phyloP scores from a whole-genome alignment of 2,113 vertebrate genomes.

The Cyprinodon brontotheroides region DNA sequence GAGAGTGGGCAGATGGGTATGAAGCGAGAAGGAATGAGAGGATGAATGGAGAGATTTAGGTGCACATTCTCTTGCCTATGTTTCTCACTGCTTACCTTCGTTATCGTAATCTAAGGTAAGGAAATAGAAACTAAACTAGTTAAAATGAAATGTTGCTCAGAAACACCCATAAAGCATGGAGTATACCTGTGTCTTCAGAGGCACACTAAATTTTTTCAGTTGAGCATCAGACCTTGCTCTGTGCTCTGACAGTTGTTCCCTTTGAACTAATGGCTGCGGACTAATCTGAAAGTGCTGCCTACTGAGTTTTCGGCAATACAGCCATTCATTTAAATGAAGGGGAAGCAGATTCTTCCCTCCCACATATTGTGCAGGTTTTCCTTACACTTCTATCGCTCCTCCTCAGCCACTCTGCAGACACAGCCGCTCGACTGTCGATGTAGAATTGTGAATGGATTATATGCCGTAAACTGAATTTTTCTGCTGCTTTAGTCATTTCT shows the following conservation, averaged over 20 bases:
- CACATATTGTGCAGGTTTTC: constrained; percentile 31
- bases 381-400: constrained; percentile 17
- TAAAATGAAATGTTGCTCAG: constrained; percentile 5
- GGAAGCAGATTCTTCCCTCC: constrained; percentile 8
- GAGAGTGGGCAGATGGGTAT: constrained; percentile 29
- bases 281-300: constrained; percentile 32
- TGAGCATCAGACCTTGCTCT: constrained; percentile 33
- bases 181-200: constrained; percentile 7
- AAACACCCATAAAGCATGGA: constrained; percentile 21
- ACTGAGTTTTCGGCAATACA: constrained; percentile 45
- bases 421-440: constrained; percentile 13
- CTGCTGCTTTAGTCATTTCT: constrained; percentile 16
- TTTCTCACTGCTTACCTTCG: constrained; percentile 34
- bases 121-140: constrained; percentile 28
- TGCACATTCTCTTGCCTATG: constrained; percentile 9
- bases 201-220: constrained; percentile 26
- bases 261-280: constrained; percentile 57
- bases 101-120: constrained; percentile 34
- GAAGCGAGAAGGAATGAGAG: constrained; percentile 28
- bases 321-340: constrained; percentile 52
- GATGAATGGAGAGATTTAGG: constrained; percentile 18
- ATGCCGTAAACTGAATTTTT: constrained; percentile 14
- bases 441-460: constrained; percentile 32
- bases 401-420: constrained; percentile 11
- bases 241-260: constrained; percentile 45